Percentiles rank a stretch among this genome's conserved stretches.
Evolutionary conservation across 2,797 vertebrate species (phyloP).

Genomic region (Hyperoplus lanceolatus): DNA sequence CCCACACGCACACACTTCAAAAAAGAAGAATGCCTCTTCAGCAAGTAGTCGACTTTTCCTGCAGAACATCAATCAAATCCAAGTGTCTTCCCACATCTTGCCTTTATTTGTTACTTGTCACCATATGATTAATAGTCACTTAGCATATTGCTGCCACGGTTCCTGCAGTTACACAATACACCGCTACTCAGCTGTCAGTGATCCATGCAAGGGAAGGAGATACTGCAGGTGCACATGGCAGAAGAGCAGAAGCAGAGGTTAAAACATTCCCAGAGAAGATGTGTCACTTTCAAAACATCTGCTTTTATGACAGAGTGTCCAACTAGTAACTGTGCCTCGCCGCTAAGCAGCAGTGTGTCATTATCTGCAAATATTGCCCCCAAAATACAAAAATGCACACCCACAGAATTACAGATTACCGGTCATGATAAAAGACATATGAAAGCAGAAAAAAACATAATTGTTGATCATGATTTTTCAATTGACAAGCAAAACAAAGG

Average conservation of each 20-base stretch:
- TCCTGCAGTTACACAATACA: constrained; percentile 73
- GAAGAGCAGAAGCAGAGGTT: constrained; percentile 59
- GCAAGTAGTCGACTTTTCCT: constrained; percentile 48
- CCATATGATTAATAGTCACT: constrained; percentile 85
- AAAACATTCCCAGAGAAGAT: constrained; percentile 48
- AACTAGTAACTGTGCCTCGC: neutral
- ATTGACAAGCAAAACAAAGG: constrained; percentile 39
- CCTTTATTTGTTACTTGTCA: constrained; percentile 82
- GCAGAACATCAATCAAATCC: constrained; percentile 66
- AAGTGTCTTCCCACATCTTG: constrained; percentile 56
- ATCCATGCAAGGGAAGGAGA: constrained; percentile 57
- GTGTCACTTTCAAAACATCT: constrained; percentile 47
- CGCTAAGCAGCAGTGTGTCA: neutral
- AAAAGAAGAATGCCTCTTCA: constrained; percentile 37
- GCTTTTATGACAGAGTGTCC: constrained; percentile 21
- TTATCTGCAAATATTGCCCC: neutral
- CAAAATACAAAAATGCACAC: constrained; percentile 7
- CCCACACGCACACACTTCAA: neutral
- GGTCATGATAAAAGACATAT: constrained; percentile 33
- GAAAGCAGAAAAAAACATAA: constrained; percentile 21
- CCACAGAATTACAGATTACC: neutral
- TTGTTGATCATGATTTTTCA: constrained; percentile 44
- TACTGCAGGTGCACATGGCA: constrained; percentile 46
- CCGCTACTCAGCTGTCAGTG: constrained; percentile 67
- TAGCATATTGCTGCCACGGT: constrained; percentile 76